phyloP scores from a whole-genome alignment of 2,797 vertebrate species.

The Betta splendens region DNA sequence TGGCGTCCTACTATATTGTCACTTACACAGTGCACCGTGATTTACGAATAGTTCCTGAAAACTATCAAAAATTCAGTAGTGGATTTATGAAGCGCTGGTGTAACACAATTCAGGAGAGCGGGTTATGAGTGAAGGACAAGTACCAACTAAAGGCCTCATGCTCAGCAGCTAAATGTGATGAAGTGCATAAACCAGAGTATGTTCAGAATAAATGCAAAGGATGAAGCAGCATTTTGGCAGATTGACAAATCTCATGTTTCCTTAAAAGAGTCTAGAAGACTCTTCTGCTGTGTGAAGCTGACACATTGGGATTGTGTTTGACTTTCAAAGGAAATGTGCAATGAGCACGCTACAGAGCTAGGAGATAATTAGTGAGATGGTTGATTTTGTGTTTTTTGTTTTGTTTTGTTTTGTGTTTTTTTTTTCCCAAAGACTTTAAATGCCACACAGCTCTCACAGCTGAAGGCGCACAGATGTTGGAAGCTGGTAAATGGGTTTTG shows the following conservation, averaged over 20 bases:
- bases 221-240: conserved; percentile 52
- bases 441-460: conserved; percentile 52
- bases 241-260: conserved; percentile 52
- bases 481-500: conserved; percentile 61
- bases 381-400: conserved; percentile 24
- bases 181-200: conserved; percentile 40
- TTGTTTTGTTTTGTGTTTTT: conserved; percentile 26
- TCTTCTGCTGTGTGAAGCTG: conserved; percentile 49
- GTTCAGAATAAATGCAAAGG: conserved; percentile 37
- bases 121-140: conserved; percentile 31
- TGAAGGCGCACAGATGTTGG: conserved; percentile 65
- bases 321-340: conserved; percentile 65
- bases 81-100: neutral
- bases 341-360: conserved; percentile 32
- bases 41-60: neutral
- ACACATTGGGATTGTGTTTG: conserved; percentile 55
- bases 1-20: too few relatives aligned
- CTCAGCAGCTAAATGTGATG: conserved; percentile 42
- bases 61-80: neutral
- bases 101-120: neutral
- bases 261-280: conserved; percentile 57
- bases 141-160: conserved; percentile 20
- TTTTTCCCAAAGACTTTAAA: conserved; percentile 40
- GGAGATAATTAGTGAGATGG: conserved; percentile 66
- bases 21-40: neutral